Base-by-base conservation (phyloP, 2,888 invertebrate genomes). In the Hipparchia sbordonii region DNA sequence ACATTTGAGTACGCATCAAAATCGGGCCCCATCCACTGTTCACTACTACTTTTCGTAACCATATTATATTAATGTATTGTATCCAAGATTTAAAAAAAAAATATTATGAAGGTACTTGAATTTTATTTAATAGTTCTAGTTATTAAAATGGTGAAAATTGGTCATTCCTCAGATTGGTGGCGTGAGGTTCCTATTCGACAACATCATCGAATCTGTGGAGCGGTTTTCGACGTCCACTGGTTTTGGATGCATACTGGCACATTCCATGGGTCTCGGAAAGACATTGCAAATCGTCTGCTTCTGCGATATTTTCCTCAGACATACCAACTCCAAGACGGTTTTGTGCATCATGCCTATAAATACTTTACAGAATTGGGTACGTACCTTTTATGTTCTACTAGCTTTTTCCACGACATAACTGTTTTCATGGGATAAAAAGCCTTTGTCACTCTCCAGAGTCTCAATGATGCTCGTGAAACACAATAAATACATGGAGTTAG, bases 201-300 rank as follows among this genome's bases (percentile, higher is more conserved):
- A 99, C 87, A 97, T 99, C 45, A 97, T 99, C 79, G 99, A 99
- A 91, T 98, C 98, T 33, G 95, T 97, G 62, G 96, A 96, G 75
- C 95, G 98, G 79, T 99, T 97, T 88, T 97, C 97, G 71, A 97
- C 95, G 13, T 97, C 97, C 0, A 95, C 96, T 2, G 99, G 99
- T 10, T 99, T 99, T 88, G 99, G 99, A 12, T 99, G 99, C 87
- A 99, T 99, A 81, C 94, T 99, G 70, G 99, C 99, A 0, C 99
- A 99, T 93, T 98, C 98, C 62, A 99, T 99, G 99, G 99, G 99
- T 1, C 95, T 99, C 48, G 99, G 99, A n/a, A 99, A 99, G 93
- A 99, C 99, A 0, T 94, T 99, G 73, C 98, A 97, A 94, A 97
- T 99, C 72, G 97, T 99, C 72, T 97, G 98, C 78, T 99, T 99